phyloP scores from a whole-genome alignment of 2,888 invertebrate species.

The Muschampia plurimacula region DNA sequence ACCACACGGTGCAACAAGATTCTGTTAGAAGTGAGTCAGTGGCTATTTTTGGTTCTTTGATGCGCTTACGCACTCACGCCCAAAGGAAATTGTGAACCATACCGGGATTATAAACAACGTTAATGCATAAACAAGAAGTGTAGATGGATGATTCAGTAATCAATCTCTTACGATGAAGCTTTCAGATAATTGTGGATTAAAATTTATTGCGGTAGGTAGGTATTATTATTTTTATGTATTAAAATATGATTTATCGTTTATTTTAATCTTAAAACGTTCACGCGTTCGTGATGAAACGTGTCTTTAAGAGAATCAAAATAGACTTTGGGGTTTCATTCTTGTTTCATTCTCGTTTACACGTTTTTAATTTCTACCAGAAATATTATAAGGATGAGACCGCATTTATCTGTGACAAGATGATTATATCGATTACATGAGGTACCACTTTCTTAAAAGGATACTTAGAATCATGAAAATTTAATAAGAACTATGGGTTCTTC shows the following conservation, averaged over 20 bases:
- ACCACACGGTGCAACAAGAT: constrained; percentile 57
- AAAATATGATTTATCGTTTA: constrained; percentile 3
- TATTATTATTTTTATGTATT: neutral
- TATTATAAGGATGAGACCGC: neutral
- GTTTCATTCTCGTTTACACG: neutral
- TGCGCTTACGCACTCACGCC: constrained; percentile 52
- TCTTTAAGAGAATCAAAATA: neutral
- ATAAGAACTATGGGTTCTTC: neutral
- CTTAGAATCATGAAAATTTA: neutral
- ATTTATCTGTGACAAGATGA: neutral
- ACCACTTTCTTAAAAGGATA: neutral
- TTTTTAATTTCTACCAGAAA: neutral
- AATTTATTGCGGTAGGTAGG: constrained; percentile 5
- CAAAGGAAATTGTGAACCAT: constrained; percentile 36
- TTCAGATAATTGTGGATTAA: constrained; percentile 17
- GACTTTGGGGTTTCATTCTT: neutral
- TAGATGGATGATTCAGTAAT: constrained; percentile 35
- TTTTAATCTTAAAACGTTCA: neutral
- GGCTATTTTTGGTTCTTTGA: constrained; percentile 69
- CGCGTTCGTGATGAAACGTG: neutral
- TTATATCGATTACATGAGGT: neutral
- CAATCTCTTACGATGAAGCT: constrained; percentile 16
- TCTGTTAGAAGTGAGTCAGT: constrained; percentile 65
- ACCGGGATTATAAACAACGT: constrained; percentile 33
- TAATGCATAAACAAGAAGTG: constrained; percentile 29